Evolutionary conservation across 2,888 invertebrate species (phyloP), one percentile per base, ranked within the genome.

Genomic region (Neoascia interrupta): DNA sequence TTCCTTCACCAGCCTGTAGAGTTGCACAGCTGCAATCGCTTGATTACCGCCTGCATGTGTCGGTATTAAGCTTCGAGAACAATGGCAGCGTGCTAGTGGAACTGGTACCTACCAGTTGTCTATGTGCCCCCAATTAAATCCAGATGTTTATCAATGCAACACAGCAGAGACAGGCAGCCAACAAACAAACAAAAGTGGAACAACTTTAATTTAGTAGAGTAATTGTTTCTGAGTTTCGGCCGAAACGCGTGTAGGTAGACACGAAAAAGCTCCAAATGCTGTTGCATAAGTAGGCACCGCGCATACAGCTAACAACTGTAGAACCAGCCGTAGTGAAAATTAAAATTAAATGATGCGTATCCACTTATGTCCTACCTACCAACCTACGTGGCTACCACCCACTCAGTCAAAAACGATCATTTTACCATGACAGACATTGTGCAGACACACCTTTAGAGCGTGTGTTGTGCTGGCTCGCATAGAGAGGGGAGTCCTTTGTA

Each of bases 311-410:
- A n/a, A n/a, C n/a, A n/a, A n/a, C n/a, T n/a, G n/a, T n/a, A n/a
- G 31, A 34, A 15, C 45, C 16, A 16, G 63, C 28, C 70, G 37
- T 64, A 79, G 73, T 73, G 73, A 68, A 61, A 79, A 79, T 73
- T 73, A 73, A 79, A 79, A 79, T 56, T 68, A 79, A 79, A 68
- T 79, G 73, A 79, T 79, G 79, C 79, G 79, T 79, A 79, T 79
- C 79, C 79, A 73, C 73, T 79, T 61, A 60, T 56, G 53, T 68
- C 73, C 61, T 73, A 73, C 64, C 56, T 58, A 66, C 66, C 76
- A 63, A 51, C 54, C 47, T 49, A 69, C 51, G 47, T 37, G 39
- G 13, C 53, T 34, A 21, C 76, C 76, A 66, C 79, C 79, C 73
- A 79, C 79, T 79, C 61, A 43, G 47, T 51, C 34, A 56, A n/a